Evolutionary conservation across 2,797 vertebrate species (phyloP), one percentile per base, ranked within the genome.

Genomic region (Rhynchotus rufescens): DNA sequence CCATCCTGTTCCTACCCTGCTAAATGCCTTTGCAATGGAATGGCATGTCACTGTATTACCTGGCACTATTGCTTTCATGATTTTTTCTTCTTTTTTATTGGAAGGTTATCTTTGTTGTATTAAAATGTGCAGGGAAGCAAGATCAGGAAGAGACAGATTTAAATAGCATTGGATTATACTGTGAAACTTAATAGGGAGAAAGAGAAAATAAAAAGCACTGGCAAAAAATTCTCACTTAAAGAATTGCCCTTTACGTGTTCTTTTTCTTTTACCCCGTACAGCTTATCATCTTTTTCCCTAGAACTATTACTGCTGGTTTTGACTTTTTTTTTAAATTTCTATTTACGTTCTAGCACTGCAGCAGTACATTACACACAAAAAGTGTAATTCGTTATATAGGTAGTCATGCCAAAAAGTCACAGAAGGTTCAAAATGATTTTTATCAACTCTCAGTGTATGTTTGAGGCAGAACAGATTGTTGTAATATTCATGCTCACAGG

Each of bases 371-470:
- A 80, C 72, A 54, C n/a, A 72, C n/a, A 64, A 71, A 84, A 93
- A 77, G n/a, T 80, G 66, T 94, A 93, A 96, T 96, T 96, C 7
- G 5, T 91, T 94, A 77, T 78, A 87, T 80, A 84, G 30, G 59
- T 86, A 40, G 10, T 82, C 75, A 62, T 96, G 94, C 89, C 96
- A 95, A 84, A 95, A 96, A 92, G 93, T 92, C 94, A 96, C 88
- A 96, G 93, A 97, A 96, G 71, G 88, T 95, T 97, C 93, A 96
- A 94, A 96, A 96, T 93, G 49, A 90, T 95, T 97, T 96, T 92
- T 91, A 91, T 95, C 90, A 95, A 76, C 49, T 96, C 93, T 91
- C 30, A 69, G 64, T 84, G 78, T 80, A 87, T 93, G 57, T 97
- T 97, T 96, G 94, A 96, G 74, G 79, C 96, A 88, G 88, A 96